These are phyloP conservation scores for Adineta ricciae DNA, from an alignment of 2,888 invertebrate genomes.

Conservation along the genomic window DNA sequence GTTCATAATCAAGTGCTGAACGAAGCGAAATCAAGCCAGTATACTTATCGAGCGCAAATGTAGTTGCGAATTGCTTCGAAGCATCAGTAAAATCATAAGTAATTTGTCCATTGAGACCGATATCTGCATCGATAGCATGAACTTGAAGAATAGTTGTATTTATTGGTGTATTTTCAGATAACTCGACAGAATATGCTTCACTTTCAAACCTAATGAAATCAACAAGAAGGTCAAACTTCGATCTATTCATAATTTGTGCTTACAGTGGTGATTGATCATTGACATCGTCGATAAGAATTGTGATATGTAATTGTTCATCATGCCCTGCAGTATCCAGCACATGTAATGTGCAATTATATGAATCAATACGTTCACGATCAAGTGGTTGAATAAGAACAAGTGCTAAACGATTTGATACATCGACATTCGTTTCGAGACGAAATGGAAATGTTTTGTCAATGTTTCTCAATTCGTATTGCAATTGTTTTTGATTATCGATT, in stretches of 20 bases:
- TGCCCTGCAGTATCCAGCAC: background rate
- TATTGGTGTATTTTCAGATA: background rate
- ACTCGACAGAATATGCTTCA: background rate
- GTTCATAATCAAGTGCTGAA: background rate
- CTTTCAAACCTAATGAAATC: background rate
- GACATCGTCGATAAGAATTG: background rate
- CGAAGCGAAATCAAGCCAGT: background rate
- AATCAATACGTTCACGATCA: background rate
- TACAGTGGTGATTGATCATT: slow-evolving; percentile 4
- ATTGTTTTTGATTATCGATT: slow-evolving; percentile 13
- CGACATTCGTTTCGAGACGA: background rate
- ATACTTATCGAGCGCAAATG: background rate
- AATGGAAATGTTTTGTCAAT: background rate
- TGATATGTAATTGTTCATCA: background rate
- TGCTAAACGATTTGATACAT: slow-evolving; percentile 15
- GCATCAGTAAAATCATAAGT: slow-evolving; percentile 7
- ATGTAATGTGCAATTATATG: slow-evolving; percentile 11
- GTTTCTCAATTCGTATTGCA: background rate
- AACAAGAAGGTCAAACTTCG: too few species aligned
- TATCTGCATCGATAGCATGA: background rate
- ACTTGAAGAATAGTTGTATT: background rate
- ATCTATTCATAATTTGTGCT: background rate
- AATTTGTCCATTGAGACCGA: background rate
- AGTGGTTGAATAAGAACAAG: background rate
- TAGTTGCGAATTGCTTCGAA: background rate